Conservation (phyloP, 2,888 invertebrate genomes). For the Machimus atricapillus region DNA sequence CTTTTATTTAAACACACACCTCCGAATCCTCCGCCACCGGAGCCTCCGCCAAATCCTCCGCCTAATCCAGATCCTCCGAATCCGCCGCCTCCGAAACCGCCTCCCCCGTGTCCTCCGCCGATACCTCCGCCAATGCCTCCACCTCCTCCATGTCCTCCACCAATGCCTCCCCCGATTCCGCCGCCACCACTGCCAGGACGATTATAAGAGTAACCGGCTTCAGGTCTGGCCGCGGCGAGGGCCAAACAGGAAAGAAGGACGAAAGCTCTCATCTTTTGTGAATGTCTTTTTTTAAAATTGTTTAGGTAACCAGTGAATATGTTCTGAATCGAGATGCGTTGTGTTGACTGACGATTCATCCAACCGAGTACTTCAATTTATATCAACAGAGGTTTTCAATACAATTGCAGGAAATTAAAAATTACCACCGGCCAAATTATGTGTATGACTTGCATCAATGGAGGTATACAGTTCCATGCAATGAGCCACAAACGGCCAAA, state of each 20-base stretch:
- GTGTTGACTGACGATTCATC: slow-evolving; percentile 62
- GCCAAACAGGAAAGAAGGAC: slow-evolving; percentile 63
- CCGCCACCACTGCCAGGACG: slow-evolving; percentile 61
- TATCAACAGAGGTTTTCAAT: slow-evolving; percentile 55
- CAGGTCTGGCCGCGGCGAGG: slow-evolving; percentile 60
- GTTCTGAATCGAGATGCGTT: slow-evolving; percentile 60
- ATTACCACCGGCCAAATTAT: slow-evolving; percentile 41
- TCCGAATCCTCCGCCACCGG: slow-evolving; percentile 42
- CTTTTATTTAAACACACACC: slow-evolving; percentile 31
- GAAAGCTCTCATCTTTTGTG: slow-evolving; percentile 59
- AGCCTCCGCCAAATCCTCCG: slow-evolving; percentile 50
- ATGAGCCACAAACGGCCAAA: slow-evolving; percentile 27
- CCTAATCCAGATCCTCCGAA: slow-evolving; percentile 43
- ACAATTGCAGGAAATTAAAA: slow-evolving; percentile 35
- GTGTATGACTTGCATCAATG: slow-evolving; percentile 37
- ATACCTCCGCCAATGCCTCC: slow-evolving; percentile 50
- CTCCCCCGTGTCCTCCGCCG: slow-evolving; percentile 43
- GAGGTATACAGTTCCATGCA: slow-evolving; percentile 21
- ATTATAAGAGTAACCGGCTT: slow-evolving; percentile 63
- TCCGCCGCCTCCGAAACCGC: slow-evolving; percentile 43
- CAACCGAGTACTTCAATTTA: slow-evolving; percentile 62
- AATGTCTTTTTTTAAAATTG: background rate
- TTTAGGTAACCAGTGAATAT: slow-evolving; percentile 50
- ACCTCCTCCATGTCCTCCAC: slow-evolving; percentile 49
- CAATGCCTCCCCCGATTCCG: slow-evolving; percentile 54